Evolutionary conservation across 2,113 vertebrate genomes (phyloP).

Genomic region (Tachuris rubrigastra): DNA sequence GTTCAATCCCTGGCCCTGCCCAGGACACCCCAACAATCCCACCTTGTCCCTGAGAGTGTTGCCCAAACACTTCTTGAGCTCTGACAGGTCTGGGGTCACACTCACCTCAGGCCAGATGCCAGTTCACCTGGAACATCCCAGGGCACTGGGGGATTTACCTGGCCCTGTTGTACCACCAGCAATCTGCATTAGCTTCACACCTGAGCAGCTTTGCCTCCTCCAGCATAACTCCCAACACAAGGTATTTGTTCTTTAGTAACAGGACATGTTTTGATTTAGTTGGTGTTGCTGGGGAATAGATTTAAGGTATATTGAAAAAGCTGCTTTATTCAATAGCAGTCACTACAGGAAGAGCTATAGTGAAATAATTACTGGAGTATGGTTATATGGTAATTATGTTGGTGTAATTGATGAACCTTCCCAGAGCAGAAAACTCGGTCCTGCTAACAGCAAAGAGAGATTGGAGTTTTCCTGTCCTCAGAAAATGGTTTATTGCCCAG

Average conservation of each 20-base stretch:
- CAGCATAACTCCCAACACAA: background rate
- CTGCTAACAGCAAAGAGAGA: slow-evolving; percentile 2
- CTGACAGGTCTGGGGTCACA: fast-evolving
- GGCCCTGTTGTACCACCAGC: fast-evolving
- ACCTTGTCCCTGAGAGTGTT: background rate
- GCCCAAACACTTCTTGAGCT: background rate
- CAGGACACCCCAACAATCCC: background rate
- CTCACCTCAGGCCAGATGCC: background rate
- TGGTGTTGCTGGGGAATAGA: background rate
- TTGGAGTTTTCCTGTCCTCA: background rate
- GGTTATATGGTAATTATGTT: slow-evolving; percentile 45
- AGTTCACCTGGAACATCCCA: fast-evolving
- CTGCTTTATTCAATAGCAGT: slow-evolving; percentile 11
- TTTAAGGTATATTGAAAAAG: slow-evolving; percentile 3
- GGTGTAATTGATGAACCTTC: slow-evolving; percentile 52
- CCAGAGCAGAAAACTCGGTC: background rate
- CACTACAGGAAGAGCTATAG: slow-evolving; percentile 24
- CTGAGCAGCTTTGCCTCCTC: background rate
- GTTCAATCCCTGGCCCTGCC: background rate
- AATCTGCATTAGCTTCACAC: fast-evolving
- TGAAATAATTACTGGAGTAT: slow-evolving; percentile 24
- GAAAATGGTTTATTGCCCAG: slow-evolving; percentile 29
- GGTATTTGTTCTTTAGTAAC: background rate
- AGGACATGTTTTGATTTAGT: background rate
- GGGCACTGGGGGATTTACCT: background rate